Evolutionary conservation across 2,888 invertebrate species (phyloP).

Genomic region (Cephus rjabovi): DNA sequence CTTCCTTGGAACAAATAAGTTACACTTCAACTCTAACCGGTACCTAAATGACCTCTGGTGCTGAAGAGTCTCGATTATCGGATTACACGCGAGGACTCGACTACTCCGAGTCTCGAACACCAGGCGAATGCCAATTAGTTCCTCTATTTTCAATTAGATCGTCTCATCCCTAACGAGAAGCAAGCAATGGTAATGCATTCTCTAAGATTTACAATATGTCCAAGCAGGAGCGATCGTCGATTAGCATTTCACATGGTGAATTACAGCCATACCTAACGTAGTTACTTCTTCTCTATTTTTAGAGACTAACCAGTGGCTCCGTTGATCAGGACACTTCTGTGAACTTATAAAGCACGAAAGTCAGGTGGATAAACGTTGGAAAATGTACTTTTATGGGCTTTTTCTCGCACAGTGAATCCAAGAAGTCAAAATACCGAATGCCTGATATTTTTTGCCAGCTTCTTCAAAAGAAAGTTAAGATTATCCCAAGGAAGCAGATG

Average conservation of each 20-base stretch:
- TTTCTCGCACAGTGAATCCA: background rate
- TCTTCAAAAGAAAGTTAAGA: background rate
- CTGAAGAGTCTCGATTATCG: background rate
- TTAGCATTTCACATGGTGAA: background rate
- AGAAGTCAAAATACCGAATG: background rate
- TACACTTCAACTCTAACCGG: background rate
- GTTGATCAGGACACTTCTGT: background rate
- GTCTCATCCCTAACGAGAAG: background rate
- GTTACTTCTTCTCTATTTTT: background rate
- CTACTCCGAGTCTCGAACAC: background rate
- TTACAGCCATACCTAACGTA: background rate
- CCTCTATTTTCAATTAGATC: background rate
- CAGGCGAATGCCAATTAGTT: background rate
- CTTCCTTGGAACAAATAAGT: background rate
- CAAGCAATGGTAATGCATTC: background rate
- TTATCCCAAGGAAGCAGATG: background rate
- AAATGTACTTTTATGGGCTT: background rate
- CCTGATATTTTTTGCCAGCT: background rate
- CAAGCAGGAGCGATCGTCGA: background rate
- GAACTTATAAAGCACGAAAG: background rate
- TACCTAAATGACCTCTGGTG: background rate
- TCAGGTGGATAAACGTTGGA: background rate
- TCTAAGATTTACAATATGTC: background rate
- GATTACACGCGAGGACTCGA: background rate
- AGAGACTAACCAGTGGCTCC: background rate